Conservation (phyloP, 2,113 vertebrate genomes). For the Scopus umbretta region DNA sequence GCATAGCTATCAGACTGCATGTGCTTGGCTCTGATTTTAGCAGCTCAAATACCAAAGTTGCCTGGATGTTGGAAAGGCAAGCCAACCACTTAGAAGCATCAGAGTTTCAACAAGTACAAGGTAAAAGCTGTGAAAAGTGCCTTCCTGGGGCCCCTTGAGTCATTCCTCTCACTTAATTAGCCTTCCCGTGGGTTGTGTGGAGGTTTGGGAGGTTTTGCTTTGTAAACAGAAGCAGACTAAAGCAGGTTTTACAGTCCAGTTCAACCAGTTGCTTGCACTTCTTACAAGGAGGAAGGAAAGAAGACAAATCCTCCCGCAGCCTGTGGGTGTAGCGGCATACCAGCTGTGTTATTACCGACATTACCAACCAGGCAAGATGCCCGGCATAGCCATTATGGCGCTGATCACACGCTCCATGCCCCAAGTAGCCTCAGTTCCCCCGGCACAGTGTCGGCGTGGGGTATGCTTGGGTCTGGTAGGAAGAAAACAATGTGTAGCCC, state of each 20-base stretch:
- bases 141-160: background rate
- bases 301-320: background rate
- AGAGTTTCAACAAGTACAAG: background rate
- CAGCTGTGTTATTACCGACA: background rate
- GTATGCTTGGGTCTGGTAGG: background rate
- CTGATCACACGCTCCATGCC: background rate
- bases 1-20: background rate
- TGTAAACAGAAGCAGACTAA: background rate
- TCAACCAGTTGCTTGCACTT: background rate
- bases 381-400: accelerated
- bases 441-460: accelerated
- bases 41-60: background rate
- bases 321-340: background rate
- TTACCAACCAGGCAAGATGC: background rate
- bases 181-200: background rate
- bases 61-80: background rate
- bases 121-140: background rate
- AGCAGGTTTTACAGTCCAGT: background rate
- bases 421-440: background rate
- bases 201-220: background rate
- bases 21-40: background rate
- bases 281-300: background rate
- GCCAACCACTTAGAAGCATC: background rate
- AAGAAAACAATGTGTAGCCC: background rate
- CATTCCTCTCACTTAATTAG: background rate